phyloP scores from a whole-genome alignment of 2,797 vertebrate genomes.

The Mycteria americana region DNA sequence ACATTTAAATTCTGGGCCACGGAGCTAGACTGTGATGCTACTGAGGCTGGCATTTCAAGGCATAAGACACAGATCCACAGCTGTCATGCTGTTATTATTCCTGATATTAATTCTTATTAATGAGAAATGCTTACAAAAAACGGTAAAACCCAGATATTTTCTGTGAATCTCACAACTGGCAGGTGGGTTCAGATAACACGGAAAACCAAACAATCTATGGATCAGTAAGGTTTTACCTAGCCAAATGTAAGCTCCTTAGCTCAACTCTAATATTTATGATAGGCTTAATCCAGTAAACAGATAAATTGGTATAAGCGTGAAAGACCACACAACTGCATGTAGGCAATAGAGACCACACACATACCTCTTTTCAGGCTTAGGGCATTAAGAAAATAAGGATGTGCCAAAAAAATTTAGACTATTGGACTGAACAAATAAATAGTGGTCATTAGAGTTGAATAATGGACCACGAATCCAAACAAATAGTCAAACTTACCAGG shows the following conservation, averaged over 20 bases:
- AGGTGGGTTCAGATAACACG: background rate
- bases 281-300: conserved; percentile 43
- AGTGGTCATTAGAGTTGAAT: conserved; percentile 38
- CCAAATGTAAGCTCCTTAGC: conserved; percentile 18
- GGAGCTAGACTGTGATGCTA: background rate
- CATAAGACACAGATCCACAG: background rate
- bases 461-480: conserved; percentile 50
- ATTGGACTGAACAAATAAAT: conserved; percentile 59
- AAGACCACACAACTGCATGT: conserved; percentile 47
- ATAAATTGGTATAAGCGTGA: background rate
- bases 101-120: background rate
- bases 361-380: background rate
- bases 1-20: background rate
- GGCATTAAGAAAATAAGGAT: conserved; percentile 41
- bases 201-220: background rate
- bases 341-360: conserved; percentile 52
- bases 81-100: background rate
- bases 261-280: conserved; percentile 28
- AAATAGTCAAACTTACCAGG: conserved; percentile 28
- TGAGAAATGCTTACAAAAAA: background rate
- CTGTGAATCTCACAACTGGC: background rate
- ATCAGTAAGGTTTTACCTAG: conserved; percentile 27
- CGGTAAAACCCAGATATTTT: background rate
- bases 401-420: conserved; percentile 32
- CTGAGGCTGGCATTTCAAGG: background rate